These are phyloP conservation scores for Nephila pilipes DNA, from an alignment of 1,140 invertebrate genomes.

Conservation along the genomic window DNA sequence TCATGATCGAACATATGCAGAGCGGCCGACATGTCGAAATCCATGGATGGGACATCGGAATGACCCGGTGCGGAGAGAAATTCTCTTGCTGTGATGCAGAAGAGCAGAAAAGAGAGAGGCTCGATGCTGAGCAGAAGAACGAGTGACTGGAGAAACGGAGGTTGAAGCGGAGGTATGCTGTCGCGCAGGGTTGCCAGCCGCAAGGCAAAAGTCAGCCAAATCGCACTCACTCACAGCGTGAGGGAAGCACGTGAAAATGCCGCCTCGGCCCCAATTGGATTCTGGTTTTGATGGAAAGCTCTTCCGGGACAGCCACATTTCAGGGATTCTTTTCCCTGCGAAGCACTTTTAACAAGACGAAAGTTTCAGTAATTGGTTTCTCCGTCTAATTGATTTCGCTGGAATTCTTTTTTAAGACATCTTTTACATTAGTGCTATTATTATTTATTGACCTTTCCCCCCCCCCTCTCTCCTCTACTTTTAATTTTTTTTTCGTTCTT, in stretches of 20 bases:
- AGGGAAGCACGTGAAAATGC: background rate
- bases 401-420: background rate
- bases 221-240: background rate
- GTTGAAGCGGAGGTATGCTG: background rate
- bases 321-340: background rate
- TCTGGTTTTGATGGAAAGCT: background rate
- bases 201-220: conserved; percentile 20
- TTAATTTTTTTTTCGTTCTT: background rate
- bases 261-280: background rate
- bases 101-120: background rate
- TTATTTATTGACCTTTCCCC: background rate
- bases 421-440: background rate
- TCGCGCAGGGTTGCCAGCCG: background rate
- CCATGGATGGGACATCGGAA: background rate
- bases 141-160: background rate
- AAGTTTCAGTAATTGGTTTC: background rate
- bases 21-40: background rate
- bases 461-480: background rate
- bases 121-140: background rate
- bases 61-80: background rate
- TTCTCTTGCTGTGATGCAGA: background rate
- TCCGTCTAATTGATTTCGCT: background rate
- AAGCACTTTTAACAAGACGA: background rate
- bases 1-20: background rate
- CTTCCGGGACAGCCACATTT: background rate